These are phyloP conservation scores for Zelostemma sp. DNA, from an alignment of 1,140 invertebrate species.

Conservation along the genomic window DNA sequence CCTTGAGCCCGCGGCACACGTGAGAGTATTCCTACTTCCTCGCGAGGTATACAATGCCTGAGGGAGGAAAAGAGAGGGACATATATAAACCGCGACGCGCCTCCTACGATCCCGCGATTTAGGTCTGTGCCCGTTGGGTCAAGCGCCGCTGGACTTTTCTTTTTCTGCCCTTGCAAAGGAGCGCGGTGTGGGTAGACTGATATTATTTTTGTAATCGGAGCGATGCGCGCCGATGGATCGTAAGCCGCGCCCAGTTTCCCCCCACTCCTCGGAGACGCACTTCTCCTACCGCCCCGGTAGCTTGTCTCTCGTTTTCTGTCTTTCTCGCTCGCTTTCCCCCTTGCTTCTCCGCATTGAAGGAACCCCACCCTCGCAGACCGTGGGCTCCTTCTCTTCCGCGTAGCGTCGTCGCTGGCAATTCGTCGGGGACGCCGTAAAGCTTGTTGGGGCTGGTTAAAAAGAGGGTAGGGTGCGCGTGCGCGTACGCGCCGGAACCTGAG, in stretches of 20 bases:
- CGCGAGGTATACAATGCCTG: too few relatives aligned
- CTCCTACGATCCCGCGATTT: too few relatives aligned
- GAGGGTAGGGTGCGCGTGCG: slow-evolving; percentile 7
- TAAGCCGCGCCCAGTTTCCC: slow-evolving; percentile 64
- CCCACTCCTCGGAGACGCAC: too few relatives aligned
- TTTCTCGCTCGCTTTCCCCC: not conserved
- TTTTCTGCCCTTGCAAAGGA: slow-evolving; percentile 54
- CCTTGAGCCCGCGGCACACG: not conserved
- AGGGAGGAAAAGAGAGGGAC: too few relatives aligned
- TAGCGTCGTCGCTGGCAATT: slow-evolving; percentile 8
- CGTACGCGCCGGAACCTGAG: slow-evolving; percentile 29
- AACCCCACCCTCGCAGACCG: slow-evolving; percentile 21
- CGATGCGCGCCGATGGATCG: slow-evolving; percentile 37
- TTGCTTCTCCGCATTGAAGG: too few relatives aligned
- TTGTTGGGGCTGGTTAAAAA: not conserved
- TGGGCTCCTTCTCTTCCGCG: not conserved
- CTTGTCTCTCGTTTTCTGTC: slow-evolving; percentile 13
- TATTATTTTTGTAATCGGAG: slow-evolving; percentile 62
- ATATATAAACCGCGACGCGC: too few relatives aligned
- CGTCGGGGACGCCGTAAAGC: not conserved
- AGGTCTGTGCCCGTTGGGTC: too few relatives aligned
- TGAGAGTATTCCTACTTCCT: too few relatives aligned
- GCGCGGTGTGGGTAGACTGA: slow-evolving; percentile 54
- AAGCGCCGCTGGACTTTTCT: too few relatives aligned
- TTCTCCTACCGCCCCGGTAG: too few relatives aligned